Evolutionary conservation across 2,888 invertebrate genomes (phyloP), one percentile per base, ranked within the genome.

Genomic region (Xanthorhoe spadicearia): DNA sequence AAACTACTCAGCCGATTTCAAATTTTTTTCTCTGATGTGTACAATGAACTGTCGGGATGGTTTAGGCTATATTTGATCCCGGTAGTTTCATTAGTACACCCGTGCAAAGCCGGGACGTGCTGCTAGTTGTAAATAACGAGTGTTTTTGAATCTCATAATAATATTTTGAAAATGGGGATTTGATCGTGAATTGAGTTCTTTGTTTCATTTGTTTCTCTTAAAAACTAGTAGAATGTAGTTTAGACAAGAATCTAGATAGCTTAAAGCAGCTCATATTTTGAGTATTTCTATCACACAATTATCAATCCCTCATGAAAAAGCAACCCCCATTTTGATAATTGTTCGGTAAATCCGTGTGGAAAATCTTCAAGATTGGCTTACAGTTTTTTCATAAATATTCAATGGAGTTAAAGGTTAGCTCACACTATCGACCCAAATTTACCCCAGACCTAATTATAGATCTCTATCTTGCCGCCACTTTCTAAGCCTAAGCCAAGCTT

Each of bases 101-200:
- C n/a, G n/a, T n/a, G n/a, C n/a, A n/a, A n/a, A n/a, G n/a, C n/a
- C n/a, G n/a, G n/a, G n/a, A n/a, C n/a, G n/a, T n/a, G n/a, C n/a
- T n/a, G n/a, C n/a, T n/a, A n/a, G n/a, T 83, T 81, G 83, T 82
- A 79, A 81, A 78, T 77, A 79, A 78, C 82, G 84, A 87, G 68
- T 58, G 35, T 68, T 73, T 75, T 77, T 73, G 74, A 84, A 83
- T 83, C 77, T 83, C 78, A 76, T n/a, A 48, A 51, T 57, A 60
- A 65, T 61, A 17, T n/a, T 57, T 13, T 48, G 32, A 60, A 59
- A 57, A 63, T 57, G 62, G 66, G 82, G 81, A 84, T 80, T 82
- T 83, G 80, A 80, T 69, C 73, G 68, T 66, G 80, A 82, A 80
- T 82, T 82, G 80, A 79, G 64, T 79, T 77, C 23, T 64, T 59